Evolutionary conservation across 2,113 vertebrate genomes (phyloP), one percentile per base, ranked within the genome.

Genomic region (Tapirus terrestris): DNA sequence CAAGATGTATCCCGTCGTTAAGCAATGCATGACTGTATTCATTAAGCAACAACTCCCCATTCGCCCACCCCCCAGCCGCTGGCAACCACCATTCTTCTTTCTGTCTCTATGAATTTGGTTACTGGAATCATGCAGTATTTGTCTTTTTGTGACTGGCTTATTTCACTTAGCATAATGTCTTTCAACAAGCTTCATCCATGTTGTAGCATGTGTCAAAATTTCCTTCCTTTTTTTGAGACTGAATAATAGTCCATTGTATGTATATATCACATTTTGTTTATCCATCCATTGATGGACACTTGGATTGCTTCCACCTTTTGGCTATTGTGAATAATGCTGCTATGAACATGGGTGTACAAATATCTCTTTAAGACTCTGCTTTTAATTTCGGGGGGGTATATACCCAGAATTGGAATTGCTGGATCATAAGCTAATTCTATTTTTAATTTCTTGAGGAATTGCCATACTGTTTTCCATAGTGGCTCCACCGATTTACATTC

Each of bases 401-500:
- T 72, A 67, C 6, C 21, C 27, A 45, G 20, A 91, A 68, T 36
- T 91, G 60, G 61, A 91, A 94, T 53, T 96, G 67, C 60, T 94
- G 43, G 51, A n/a, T 91, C 29, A 61, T n/a, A 67, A 56, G 36
- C 1, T 86, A 65, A 39, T 85, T 65, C 16, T 45, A 3, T 72
- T 92, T 91, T 84, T 84, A 53, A 79, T n/a, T 91, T 72, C 87
- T 88, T 77, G 27, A 94, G 83, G 63, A 87, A 73, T 20, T 16
- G 20, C 60, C 23, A 7, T 83, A 45, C 5, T 81, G 5, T 80
- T 89, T 92, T 39, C 33, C 58, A 45, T 21, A n/a, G 39, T 53
- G 39, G 51, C 45, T 48, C 0, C 10, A 96, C 45, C 68, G 53
- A 31, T 68, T 90, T 85, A 63, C 11, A 21, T 90, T 88, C 36